A percentile compares a stretch with the other conserved stretches of the same genome.
phyloP scores from a whole-genome alignment of 2,797 vertebrate genomes.

The Hypotaenidia okinawae region DNA sequence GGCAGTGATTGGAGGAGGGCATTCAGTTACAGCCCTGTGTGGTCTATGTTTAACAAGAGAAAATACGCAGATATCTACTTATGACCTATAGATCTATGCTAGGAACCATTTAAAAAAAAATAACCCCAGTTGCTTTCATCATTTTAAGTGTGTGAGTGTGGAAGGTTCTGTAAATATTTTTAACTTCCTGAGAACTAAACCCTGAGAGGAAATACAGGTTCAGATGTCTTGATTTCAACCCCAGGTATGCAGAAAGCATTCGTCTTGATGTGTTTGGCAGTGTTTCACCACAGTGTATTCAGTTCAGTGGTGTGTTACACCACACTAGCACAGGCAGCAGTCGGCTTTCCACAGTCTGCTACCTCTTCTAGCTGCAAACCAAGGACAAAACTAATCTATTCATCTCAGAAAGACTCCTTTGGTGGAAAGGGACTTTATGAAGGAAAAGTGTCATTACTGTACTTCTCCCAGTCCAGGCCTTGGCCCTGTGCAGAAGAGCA shows the following conservation, averaged over 20 bases:
- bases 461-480: neutral
- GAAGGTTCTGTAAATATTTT: neutral
- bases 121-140: neutral
- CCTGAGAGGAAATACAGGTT: neutral
- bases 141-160: neutral
- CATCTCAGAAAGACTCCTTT: neutral
- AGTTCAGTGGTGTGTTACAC: neutral
- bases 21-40: neutral
- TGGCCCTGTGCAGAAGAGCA: neutral
- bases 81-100: neutral
- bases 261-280: neutral
- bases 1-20: neutral
- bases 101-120: neutral
- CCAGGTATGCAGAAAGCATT: neutral
- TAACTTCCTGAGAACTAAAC: neutral
- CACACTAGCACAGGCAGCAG: neutral
- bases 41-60: neutral
- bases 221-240: neutral
- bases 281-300: neutral
- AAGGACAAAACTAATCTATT: constrained; percentile 12
- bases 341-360: neutral
- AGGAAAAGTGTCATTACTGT: neutral
- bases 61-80: neutral
- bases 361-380: neutral
- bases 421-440: neutral